Evolutionary conservation across 2,113 vertebrate genomes (phyloP), one percentile per base, ranked within the genome.

Genomic region (Bungarus multicinctus): DNA sequence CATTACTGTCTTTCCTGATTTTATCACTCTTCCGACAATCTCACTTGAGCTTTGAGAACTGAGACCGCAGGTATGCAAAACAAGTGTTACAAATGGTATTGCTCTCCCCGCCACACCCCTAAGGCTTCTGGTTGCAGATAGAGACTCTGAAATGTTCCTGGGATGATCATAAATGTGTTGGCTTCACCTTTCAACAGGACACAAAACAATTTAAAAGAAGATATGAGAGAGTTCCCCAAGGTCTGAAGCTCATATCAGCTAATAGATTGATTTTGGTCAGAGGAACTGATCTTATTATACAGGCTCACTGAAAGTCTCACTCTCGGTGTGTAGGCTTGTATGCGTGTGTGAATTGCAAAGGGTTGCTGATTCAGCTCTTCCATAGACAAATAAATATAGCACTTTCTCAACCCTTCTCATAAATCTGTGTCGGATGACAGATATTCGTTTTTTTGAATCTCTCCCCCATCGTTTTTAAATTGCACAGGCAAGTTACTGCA

Each of bases 211-310:
- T 94, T 94, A 52, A 89, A 93, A 92, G 93, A 95, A 93, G 94
- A 95, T 95, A 93, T 60, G 53, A 92, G 85, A 89, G 57, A 87
- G 50, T 27, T 81, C 90, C 90, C 25, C 64, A 87, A 92, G 91
- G 95, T 93, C 95, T 58, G 39, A 85, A 89, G 91, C 94, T 96
- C 30, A 85, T 94, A 94, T 93, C 94, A 87, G 89, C 89, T 97
- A 95, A 95, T 95, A 95, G 94, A 96, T 95, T 92, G 95, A 96
- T 96, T 95, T 94, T 95, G 93, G 93, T 94, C 90, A 64, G 81
- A 86, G 91, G 87, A 91, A 88, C 89, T 52, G 90, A 47, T 94
- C 91, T 94, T 93, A 93, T 93, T 94, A 94, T 90, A 94, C 85
- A 74, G 25, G 89, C 45, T 95, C 12, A 1, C 89, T 91, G 0